Evolutionary conservation across 2,113 vertebrate genomes (phyloP), one percentile per base, ranked within the genome.

Genomic region (Syrmaticus mikado): DNA sequence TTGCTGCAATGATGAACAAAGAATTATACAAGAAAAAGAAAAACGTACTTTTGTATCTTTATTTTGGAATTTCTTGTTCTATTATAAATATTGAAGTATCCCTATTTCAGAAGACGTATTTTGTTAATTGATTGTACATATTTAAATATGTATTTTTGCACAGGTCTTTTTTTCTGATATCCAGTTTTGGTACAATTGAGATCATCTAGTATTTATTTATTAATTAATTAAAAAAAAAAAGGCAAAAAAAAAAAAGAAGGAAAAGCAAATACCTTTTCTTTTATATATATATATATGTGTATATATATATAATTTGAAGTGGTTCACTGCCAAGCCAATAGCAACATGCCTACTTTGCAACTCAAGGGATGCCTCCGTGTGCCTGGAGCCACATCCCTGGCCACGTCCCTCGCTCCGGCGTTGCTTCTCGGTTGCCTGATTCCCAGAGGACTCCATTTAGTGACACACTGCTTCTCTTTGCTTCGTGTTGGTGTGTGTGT

Each of bases 141-240:
- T 98, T 98, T 98, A 99, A 99, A 99, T 99, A 99, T 98, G 99
- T 99, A 99, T 99, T 99, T 99, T 99, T 99, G 99, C 99, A 99
- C 99, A 99, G 98, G 98, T 98, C 98, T 98, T 99, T 99, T 99
- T 99, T 98, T 97, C 98, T 99, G 98, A 98, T 97, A 98, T 97
- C 98, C 98, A 97, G 97, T 99, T 99, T 99, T 99, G 99, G 99
- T 99, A 99, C 98, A 99, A 97, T 98, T 98, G 97, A 98, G 97
- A 98, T 98, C 98, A 98, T 98, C 99, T 98, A 98, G 98, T 99
- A 99, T 99, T 99, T 99, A 99, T 99, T 99, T 98, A 99, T 98
- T 98, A 98, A 98, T 98, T 98, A 98, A 98, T 98, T 97, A 97
- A 97, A 96, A 93, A 93, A 93, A 97, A 95, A 97, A 97, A 97